These are phyloP conservation scores for Ophion ventricosus DNA, from an alignment of 2,888 invertebrate genomes.

Conservation along the genomic window DNA sequence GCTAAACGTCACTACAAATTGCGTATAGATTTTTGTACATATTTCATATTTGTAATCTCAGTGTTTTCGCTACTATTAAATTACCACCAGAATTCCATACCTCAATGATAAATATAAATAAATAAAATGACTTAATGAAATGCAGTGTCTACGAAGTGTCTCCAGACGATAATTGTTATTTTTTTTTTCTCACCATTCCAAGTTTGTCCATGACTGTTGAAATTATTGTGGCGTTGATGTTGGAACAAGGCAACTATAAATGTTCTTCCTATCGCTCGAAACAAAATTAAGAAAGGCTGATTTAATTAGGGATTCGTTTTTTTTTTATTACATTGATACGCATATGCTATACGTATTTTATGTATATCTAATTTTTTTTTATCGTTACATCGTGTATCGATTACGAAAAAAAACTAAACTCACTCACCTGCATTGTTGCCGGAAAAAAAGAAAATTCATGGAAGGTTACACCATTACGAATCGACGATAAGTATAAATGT, in stretches of 20 bases:
- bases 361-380: no score
- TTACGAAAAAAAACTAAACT: not conserved
- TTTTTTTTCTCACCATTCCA: not conserved
- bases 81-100: slow-evolving; percentile 71
- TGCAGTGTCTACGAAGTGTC: not conserved
- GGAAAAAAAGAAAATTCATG: not conserved
- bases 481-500: slow-evolving; percentile 43
- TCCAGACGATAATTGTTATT: not conserved
- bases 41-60: slow-evolving; percentile 73
- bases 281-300: no score
- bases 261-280: no score
- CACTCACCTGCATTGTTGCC: not conserved
- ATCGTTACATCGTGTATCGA: no score
- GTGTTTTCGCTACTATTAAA: slow-evolving; percentile 72
- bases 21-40: slow-evolving; percentile 72
- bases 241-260: no score
- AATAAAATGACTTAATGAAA: slow-evolving; percentile 60
- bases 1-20: slow-evolving; percentile 56
- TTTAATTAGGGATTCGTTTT: no score
- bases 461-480: not conserved
- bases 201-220: not conserved
- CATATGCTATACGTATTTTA: no score
- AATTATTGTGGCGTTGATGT: no score
- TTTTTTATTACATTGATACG: no score
- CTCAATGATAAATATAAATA: slow-evolving; percentile 62